Base-by-base conservation (phyloP, 2,888 invertebrate species). In the Aricia artaxerxes region DNA sequence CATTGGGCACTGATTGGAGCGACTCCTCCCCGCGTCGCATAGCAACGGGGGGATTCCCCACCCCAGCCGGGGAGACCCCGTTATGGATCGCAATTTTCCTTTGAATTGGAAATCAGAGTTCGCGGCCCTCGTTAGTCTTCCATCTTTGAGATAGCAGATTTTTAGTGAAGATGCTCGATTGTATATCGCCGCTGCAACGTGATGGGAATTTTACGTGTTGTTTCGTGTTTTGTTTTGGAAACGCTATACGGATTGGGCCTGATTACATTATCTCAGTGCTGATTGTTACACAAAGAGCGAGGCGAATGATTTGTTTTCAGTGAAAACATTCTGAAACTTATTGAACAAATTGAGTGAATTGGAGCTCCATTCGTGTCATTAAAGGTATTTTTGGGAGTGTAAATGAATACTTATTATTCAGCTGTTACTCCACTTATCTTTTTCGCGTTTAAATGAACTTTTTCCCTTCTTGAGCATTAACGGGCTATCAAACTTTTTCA, bases 21-120 rank as follows among this genome's bases (percentile, higher is more conserved):
- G 93, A 89, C 95, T 94, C 95, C 95, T 94, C 95, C 95, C 95
- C 94, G 95, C 95, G 96, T 95, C 94, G 92, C 95, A 91, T 95
- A 94, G 95, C 95, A 93, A 95, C 96, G 94, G 90, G 93, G 91
- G 94, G 91, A 89, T 88, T 82, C 83, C 86, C 89, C 88, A 85
- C 86, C 79, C 83, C 83, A 84, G 83, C 88, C 84, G 88, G 87
- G 69, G 69, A 69, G 85, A 89, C 90, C 90, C 88, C 90, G 91
- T 92, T 92, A 92, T 92, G 92, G 93, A 94, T 94, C 93, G 94
- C 95, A 94, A 94, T 95, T 95, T 94, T 94, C 94, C 94, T 94
- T 94, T 94, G 94, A 95, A 95, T 94, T 94, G 94, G 94, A 95
- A 94, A 95, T 95, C 94, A 95, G 94, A 94, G 94, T 92, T 88